Conservation (phyloP, 2,888 invertebrate genomes). For the Apodemia zela region DNA sequence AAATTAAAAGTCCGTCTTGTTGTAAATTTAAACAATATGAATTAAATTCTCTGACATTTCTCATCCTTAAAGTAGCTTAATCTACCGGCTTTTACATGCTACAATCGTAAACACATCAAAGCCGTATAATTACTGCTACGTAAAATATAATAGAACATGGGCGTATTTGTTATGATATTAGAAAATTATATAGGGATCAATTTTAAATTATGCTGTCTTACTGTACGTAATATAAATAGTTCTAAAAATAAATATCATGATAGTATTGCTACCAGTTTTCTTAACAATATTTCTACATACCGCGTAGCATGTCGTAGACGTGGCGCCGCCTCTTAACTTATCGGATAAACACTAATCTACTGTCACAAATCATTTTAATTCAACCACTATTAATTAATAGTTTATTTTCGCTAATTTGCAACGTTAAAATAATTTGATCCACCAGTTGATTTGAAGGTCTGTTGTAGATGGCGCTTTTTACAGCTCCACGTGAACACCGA, state of each 20-base stretch:
- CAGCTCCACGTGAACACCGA: conserved; percentile 38
- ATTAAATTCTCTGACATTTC: background rate
- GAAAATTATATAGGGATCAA: background rate
- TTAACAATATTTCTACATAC: conserved; percentile 44
- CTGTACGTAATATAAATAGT: background rate
- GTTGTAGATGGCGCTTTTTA: conserved; percentile 20
- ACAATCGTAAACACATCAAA: background rate
- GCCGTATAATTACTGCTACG: background rate
- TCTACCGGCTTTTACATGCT: background rate
- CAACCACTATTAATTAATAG: conserved; percentile 25
- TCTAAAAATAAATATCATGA: conserved; percentile 8
- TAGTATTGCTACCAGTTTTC: background rate
- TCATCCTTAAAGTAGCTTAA: background rate
- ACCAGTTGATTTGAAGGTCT: conserved; percentile 10
- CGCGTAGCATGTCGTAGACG: conserved; percentile 67
- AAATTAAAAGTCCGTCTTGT: too few species aligned
- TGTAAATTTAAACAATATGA: background rate
- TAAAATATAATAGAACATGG: background rate
- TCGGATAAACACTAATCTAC: conserved; percentile 59
- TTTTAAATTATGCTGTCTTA: background rate
- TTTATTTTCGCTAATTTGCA: conserved; percentile 6
- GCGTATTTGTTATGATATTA: background rate
- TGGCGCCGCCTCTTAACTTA: conserved; percentile 58
- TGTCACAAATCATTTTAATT: conserved; percentile 65
- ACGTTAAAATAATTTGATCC: background rate